These are phyloP conservation scores for Zaprionus capensis DNA, from an alignment of 1,140 invertebrate species.

Conservation along the genomic window DNA sequence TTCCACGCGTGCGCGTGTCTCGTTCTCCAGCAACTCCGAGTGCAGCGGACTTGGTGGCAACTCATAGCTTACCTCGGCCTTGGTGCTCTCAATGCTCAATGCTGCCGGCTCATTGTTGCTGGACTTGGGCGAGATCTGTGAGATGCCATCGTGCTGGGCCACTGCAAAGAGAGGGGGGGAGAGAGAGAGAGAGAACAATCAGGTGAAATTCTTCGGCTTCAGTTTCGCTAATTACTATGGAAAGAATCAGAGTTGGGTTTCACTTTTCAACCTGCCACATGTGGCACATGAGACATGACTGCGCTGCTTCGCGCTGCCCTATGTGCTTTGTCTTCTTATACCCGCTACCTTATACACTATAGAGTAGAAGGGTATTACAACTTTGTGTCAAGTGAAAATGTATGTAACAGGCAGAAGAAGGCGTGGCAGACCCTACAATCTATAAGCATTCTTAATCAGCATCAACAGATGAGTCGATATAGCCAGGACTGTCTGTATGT, in stretches of 20 bases:
- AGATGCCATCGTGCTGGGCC: constrained; percentile 70
- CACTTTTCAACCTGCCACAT: constrained; percentile 61
- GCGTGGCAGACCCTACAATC: too few species aligned
- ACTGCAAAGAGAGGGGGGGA: constrained; percentile 48
- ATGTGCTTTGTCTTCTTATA: constrained; percentile 52
- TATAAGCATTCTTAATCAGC: too few species aligned
- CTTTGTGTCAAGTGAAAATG: too few species aligned
- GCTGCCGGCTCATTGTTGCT: constrained; percentile 46
- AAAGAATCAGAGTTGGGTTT: constrained; percentile 58
- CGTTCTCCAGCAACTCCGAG: constrained; percentile 57
- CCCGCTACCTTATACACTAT: too few species aligned
- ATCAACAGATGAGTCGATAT: too few species aligned
- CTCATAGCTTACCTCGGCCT: constrained; percentile 47
- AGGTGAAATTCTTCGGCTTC: constrained; percentile 41
- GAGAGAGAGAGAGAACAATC: background rate
- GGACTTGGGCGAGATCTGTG: constrained; percentile 83
- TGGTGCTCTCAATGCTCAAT: constrained; percentile 69
- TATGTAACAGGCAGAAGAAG: too few species aligned
- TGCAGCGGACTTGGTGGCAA: constrained; percentile 19
- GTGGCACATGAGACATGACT: constrained; percentile 19
- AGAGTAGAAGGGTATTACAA: too few species aligned
- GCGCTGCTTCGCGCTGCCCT: constrained; percentile 38
- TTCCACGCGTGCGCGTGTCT: constrained; percentile 68
- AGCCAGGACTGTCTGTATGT: too few species aligned
- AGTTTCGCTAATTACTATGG: constrained; percentile 41